These are phyloP conservation scores for Xiphophorus maculatus DNA, from an alignment of 2,113 vertebrate species.

Conservation along the genomic window DNA sequence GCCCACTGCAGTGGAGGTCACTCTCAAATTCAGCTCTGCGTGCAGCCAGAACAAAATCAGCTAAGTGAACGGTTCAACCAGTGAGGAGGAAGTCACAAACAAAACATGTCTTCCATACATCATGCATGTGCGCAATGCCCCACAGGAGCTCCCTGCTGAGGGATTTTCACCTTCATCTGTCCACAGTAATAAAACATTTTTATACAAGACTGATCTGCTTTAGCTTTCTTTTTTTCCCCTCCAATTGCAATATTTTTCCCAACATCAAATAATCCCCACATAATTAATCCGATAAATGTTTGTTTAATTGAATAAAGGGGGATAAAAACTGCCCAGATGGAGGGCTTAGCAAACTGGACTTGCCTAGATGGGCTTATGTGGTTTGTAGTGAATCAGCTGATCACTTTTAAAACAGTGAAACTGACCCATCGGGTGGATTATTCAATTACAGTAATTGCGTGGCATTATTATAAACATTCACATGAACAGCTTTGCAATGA, in stretches of 20 bases:
- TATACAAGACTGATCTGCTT: constrained; percentile 23
- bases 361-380: constrained; percentile 24
- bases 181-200: constrained; percentile 42
- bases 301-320: constrained; percentile 69
- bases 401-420: constrained; percentile 35
- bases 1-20: constrained; percentile 57
- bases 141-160: constrained; percentile 2
- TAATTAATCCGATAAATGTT: constrained; percentile 72
- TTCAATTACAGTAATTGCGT: constrained; percentile 69
- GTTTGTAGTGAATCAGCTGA: constrained; percentile 36
- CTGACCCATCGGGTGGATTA: constrained; percentile 56
- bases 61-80: constrained; percentile 43
- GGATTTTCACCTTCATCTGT: constrained; percentile 34
- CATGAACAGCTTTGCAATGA: constrained; percentile 52
- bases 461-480: constrained; percentile 54
- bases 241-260: constrained; percentile 41
- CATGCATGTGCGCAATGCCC: constrained; percentile 8
- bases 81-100: constrained; percentile 31
- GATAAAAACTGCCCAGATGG: constrained; percentile 71
- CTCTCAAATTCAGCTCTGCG: constrained; percentile 40
- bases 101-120: constrained; percentile 40
- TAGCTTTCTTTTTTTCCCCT: constrained; percentile 25
- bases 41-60: constrained; percentile 21
- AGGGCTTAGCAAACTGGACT: constrained; percentile 43
- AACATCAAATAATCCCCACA: constrained; percentile 54